A percentile compares a stretch with the other conserved stretches of the same genome.
These are phyloP conservation scores for Protomyctophum bolini DNA, from an alignment of 2,113 vertebrate genomes.

Conservation along the genomic window DNA sequence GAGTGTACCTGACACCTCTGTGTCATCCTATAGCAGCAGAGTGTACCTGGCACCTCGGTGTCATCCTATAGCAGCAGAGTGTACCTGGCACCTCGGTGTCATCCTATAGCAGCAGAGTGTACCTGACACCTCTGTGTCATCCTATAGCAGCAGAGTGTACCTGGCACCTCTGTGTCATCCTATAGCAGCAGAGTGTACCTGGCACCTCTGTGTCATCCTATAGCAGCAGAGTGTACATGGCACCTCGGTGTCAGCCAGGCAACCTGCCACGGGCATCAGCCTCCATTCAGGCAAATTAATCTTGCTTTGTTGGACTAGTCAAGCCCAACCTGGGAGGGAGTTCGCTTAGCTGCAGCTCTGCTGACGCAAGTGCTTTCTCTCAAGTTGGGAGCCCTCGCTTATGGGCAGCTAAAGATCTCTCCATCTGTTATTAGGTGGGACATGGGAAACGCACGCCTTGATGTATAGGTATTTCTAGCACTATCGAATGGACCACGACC, in stretches of 20 bases:
- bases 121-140: slow-evolving; percentile 51
- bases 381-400: slow-evolving; percentile 72
- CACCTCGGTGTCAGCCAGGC: slow-evolving; percentile 65
- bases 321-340: slow-evolving; percentile 66
- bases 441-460: slow-evolving; percentile 47
- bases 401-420: slow-evolving; percentile 77
- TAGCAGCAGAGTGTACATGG: too few relatives aligned
- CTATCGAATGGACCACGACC: slow-evolving; percentile 58
- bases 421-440: slow-evolving; percentile 67
- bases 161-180: slow-evolving; percentile 55
- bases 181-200: too few relatives aligned
- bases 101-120: neutral
- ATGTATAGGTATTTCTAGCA: slow-evolving; percentile 74
- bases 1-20: slow-evolving; percentile 23
- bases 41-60: slow-evolving; percentile 34
- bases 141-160: too few relatives aligned
- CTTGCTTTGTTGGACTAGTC: slow-evolving; percentile 80
- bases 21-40: slow-evolving; percentile 39
- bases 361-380: slow-evolving; percentile 76
- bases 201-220: slow-evolving; percentile 41
- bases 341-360: slow-evolving; percentile 67
- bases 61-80: slow-evolving; percentile 29
- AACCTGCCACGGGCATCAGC: slow-evolving; percentile 64
- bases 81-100: slow-evolving; percentile 47
- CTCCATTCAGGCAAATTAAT: slow-evolving; percentile 83